Evolutionary conservation across 2,888 invertebrate species (phyloP), one percentile per base, ranked within the genome.

Genomic region (Alitta virens): DNA sequence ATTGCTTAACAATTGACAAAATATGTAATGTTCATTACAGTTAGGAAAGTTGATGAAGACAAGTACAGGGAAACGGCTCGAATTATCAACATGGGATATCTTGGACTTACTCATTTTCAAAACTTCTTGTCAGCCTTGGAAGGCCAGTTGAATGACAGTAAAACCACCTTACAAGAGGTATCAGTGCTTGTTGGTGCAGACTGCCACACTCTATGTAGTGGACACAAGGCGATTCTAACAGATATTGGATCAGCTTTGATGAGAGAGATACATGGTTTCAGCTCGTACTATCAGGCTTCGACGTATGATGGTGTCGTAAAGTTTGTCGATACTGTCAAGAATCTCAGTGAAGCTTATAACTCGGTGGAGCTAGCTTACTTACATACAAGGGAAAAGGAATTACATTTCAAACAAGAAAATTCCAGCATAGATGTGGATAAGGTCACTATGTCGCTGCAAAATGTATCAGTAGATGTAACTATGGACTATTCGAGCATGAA

Each of bases 31-130:
- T n/a, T n/a, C n/a, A 21, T 46, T 21, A 46, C 46, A 46, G 38
- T 12, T 33, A 5, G 33, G 33, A 46, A 51, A 5, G 59, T 59
- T 5, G 38, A 49, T 14, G 51, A 59, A 12, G 59, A 59, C 42
- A 50, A 51, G 42, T 59, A 51, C 59, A 27, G 59, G n/a, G 23
- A 21, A 33, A 59, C 59, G 1, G 38, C 51, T 27, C 9, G 59
- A 14, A 59, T 59, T 27, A 50, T 59, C 23, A 16, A 59, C 24
- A 38, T 38, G 52, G 52, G 27, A 14, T 26, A 51, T n/a, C 51
- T 51, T 21, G 18, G 52, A 9, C 38, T 52, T 27, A 33, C 59
- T 14, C 5, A 46, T n/a, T n/a, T 21, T n/a, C n/a, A 18, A n/a
- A n/a, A 46, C 46, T 46, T 46, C n/a, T 7, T 46, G 46, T n/a